A percentile compares a stretch with the other conserved stretches of the same genome.
Evolutionary conservation across 2,113 vertebrate species (phyloP).

Genomic region (Rissa tridactyla): DNA sequence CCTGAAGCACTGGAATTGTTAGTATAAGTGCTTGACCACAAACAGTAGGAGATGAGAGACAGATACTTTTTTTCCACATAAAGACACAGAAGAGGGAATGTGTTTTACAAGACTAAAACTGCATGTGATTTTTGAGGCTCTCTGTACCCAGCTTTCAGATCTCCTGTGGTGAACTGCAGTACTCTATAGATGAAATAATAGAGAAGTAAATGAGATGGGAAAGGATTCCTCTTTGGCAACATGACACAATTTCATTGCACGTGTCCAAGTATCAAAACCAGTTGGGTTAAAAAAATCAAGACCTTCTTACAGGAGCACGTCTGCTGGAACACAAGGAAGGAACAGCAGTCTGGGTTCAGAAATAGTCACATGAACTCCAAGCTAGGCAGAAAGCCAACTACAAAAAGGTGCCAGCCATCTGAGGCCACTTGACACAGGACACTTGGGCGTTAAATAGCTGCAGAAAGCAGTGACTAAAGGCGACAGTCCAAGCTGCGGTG

Average conservation of each 20-base stretch:
- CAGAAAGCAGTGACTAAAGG: neutral
- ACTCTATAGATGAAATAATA: neutral
- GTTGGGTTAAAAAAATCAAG: neutral
- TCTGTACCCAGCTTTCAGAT: neutral
- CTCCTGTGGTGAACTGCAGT: neutral
- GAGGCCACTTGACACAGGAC: slow-evolving; percentile 39
- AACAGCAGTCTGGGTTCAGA: slow-evolving; percentile 9
- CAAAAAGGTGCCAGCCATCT: slow-evolving; percentile 50
- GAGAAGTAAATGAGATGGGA: slow-evolving; percentile 13
- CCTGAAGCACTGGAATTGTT: slow-evolving; percentile 20
- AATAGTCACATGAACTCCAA: slow-evolving; percentile 21
- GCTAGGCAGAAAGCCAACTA: slow-evolving; percentile 48
- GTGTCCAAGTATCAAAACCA: neutral
- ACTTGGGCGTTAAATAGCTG: neutral
- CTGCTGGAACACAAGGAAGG: neutral
- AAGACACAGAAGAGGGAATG: slow-evolving; percentile 3
- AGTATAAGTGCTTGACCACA: slow-evolving; percentile 19
- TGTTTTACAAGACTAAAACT: slow-evolving; percentile 23
- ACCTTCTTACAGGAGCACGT: neutral
- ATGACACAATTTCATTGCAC: neutral
- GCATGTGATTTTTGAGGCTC: neutral
- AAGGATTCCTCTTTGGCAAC: neutral
- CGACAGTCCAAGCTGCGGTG: neutral
- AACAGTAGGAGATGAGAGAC: neutral
- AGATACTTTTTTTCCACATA: neutral